Evolutionary conservation across 2,888 invertebrate species (phyloP).

Genomic region (Orchesella flavescens): DNA sequence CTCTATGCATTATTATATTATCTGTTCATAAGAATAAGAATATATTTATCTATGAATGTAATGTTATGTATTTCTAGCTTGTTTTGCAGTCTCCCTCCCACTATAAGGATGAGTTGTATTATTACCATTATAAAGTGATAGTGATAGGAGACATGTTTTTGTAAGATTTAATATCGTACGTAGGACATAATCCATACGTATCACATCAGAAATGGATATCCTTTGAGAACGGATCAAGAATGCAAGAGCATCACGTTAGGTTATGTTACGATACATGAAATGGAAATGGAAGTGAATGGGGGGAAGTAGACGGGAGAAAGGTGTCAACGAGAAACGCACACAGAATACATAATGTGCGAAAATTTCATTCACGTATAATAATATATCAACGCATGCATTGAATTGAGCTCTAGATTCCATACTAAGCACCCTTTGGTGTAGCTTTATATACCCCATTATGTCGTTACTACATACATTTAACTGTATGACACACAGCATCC

Average conservation of each 20-base stretch:
- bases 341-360: slow-evolving; percentile 52
- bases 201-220: slow-evolving; percentile 32
- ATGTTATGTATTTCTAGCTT: neutral
- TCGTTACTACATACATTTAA: no score
- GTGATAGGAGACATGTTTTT: neutral
- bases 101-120: no score
- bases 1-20: neutral
- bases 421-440: no score
- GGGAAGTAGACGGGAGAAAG: slow-evolving; percentile 49
- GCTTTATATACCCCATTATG: no score
- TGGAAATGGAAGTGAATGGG: slow-evolving; percentile 45
- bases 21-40: neutral
- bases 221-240: slow-evolving; percentile 33
- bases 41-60: no score
- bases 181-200: slow-evolving; percentile 31
- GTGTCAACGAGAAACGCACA: slow-evolving; percentile 60
- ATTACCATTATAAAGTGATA: neutral
- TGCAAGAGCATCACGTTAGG: slow-evolving; percentile 21
- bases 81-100: neutral
- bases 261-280: slow-evolving; percentile 19
- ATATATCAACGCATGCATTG: slow-evolving; percentile 41
- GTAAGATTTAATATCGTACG: slow-evolving; percentile 36
- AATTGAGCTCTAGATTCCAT: neutral
- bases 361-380: slow-evolving; percentile 48
- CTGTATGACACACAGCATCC: no score